Percentiles rank a stretch among this genome's conserved stretches.
Conservation (phyloP, 2,888 invertebrate species). For the Empis stercorea region DNA sequence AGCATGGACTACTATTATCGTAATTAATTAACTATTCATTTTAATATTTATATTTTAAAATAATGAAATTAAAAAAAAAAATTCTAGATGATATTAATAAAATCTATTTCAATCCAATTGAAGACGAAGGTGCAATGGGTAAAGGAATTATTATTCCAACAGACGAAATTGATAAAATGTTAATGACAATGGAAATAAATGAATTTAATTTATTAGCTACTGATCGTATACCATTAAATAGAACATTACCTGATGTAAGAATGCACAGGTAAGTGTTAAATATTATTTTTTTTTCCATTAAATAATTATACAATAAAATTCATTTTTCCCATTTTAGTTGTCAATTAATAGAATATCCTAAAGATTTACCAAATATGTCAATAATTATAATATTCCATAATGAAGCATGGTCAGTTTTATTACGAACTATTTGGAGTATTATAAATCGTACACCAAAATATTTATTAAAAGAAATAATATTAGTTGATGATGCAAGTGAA, state of each 20-base stretch:
- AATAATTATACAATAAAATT: slow-evolving; percentile 26
- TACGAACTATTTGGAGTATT: slow-evolving; percentile 89
- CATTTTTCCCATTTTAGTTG: no score
- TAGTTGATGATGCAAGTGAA: slow-evolving; percentile 82
- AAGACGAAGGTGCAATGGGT: slow-evolving; percentile 65
- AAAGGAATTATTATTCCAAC: slow-evolving; percentile 64
- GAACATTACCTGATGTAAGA: slow-evolving; percentile 71
- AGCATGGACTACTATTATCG: no score
- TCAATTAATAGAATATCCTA: slow-evolving; percentile 40
- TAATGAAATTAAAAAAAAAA: no score
- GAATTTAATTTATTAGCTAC: slow-evolving; percentile 79
- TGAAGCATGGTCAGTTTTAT: slow-evolving; percentile 95
- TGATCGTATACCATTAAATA: slow-evolving; percentile 73
- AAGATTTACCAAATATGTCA: slow-evolving; percentile 68
- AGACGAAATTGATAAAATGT: slow-evolving; percentile 61
- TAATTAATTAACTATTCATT: no score
- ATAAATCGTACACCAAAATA: slow-evolving; percentile 71
- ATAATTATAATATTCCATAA: slow-evolving; percentile 98
- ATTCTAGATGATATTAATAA: slow-evolving; percentile 42
- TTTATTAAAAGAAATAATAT: slow-evolving; percentile 68
- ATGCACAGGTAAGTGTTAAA: slow-evolving; percentile 50
- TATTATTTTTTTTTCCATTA: slow-evolving; percentile 16
- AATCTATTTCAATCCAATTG: slow-evolving; percentile 64
- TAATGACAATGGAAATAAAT: slow-evolving; percentile 69
- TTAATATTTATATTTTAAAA: no score